Conservation (phyloP, 2,888 invertebrate species). For the Metacarcinus magister region DNA sequence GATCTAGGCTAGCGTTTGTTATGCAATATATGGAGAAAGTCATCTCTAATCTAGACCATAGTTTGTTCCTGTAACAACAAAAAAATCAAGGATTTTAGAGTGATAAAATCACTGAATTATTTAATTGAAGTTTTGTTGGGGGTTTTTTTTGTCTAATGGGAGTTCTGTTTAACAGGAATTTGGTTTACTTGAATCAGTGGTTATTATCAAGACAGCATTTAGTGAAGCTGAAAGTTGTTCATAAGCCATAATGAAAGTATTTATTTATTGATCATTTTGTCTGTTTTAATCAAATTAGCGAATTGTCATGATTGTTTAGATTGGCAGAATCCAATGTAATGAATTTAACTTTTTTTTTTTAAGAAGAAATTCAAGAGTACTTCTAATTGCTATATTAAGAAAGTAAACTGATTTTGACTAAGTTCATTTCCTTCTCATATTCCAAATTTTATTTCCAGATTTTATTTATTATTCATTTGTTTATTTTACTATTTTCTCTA, state of each 20-base stretch:
- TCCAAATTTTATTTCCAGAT: not conserved
- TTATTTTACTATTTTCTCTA: not conserved
- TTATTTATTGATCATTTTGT: not conserved
- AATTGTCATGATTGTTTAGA: not conserved
- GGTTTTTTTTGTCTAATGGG: too few relatives aligned
- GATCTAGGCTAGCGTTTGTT: too few relatives aligned
- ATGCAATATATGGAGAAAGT: too few relatives aligned
- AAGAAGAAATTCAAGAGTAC: not conserved
- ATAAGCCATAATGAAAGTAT: not conserved
- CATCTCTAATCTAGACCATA: too few relatives aligned
- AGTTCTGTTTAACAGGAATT: too few relatives aligned
- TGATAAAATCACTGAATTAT: too few relatives aligned
- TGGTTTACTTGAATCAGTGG: too few relatives aligned
- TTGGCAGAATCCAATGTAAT: not conserved
- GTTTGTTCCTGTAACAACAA: too few relatives aligned
- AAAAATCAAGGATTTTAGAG: too few relatives aligned
- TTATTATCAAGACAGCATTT: too few relatives aligned
- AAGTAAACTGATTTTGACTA: not conserved
- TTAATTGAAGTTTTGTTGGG: too few relatives aligned
- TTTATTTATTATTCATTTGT: not conserved
- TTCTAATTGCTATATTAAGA: not conserved
- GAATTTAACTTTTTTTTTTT: not conserved
- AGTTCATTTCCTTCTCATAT: not conserved
- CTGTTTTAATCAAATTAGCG: not conserved
- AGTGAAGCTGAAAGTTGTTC: not conserved